Percentiles rank a stretch among this genome's conserved stretches.
Evolutionary conservation across 2,797 vertebrate species (phyloP).

Genomic region (Poeciliopsis gracilis): DNA sequence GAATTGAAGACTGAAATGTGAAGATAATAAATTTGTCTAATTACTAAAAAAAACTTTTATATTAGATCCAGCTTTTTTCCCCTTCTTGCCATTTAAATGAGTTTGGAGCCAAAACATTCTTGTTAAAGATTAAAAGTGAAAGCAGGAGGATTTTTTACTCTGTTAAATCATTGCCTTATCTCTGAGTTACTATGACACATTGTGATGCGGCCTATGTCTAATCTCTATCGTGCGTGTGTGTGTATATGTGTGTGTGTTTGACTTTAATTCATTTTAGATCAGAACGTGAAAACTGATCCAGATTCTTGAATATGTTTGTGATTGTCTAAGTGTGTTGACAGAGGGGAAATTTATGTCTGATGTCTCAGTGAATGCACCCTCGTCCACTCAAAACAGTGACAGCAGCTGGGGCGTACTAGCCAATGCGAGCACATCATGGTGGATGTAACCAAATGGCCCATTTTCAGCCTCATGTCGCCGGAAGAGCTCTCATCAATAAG

Average conservation of each 20-base stretch:
- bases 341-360: not conserved
- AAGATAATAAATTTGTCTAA: not conserved
- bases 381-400: not conserved
- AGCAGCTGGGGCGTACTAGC: not conserved
- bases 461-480: conserved; percentile 90
- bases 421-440: conserved; percentile 82
- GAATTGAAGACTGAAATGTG: not conserved
- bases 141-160: not conserved
- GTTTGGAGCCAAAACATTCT: not conserved
- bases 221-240: not conserved
- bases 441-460: conserved; percentile 95
- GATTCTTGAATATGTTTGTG: not conserved
- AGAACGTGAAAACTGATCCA: not conserved
- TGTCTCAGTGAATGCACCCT: not conserved
- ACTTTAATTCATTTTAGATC: not conserved
- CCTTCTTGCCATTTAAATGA: not conserved
- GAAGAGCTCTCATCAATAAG: conserved; percentile 87
- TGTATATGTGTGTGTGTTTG: not conserved
- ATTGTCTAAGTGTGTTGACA: not conserved
- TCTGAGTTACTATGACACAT: not conserved
- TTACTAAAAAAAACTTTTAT: not conserved
- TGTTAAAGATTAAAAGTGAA: not conserved
- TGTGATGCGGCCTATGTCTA: not conserved
- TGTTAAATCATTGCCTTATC: not conserved
- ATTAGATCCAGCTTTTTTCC: not conserved